Base-by-base conservation (phyloP, 2,797 vertebrate genomes). In the Diglossa cyanea region DNA sequence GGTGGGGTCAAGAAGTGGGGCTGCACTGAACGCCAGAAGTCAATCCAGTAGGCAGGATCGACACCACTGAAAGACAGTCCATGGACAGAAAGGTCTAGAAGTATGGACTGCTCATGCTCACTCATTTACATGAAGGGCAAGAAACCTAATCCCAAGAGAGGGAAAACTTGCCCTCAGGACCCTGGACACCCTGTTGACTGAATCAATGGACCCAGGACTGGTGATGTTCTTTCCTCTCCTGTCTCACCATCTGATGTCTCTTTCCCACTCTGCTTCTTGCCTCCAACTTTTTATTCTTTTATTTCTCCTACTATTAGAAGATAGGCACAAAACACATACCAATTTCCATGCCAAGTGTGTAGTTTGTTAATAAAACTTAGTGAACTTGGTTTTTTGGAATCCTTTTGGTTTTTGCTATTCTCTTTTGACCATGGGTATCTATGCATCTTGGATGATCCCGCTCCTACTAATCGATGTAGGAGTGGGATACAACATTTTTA, bases 21-120 rank as follows among this genome's bases (percentile, higher is more conserved):
- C 10, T 20, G 28, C 26, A n/a, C 4, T 11, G 13, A 39, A 5
- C 9, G 6, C 14, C 9, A 4, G n/a, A 40, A 48, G 3, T 40
- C 31, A 54, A 1, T 31, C 48, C 35, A 35, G 11, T 3, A 21
- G 5, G 61, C 7, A 6, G 21, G 8, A 48, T 23, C 0, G 0
- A 13, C 6, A 14, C 9, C 33, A 25, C 17, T 18, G 21, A 42
- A 30, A 31, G 31, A 35, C 25, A 50, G 11, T 5, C 12, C 31
- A 28, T 28, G 7, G 8, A 4, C 23, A 63, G n/a, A 55, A 37
- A 8, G 5, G 5, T 28, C 37, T 18, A 50, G 21, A 50, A 23
- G 21, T 63, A 55, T 7, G 17, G 28, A 50, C 23, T 57, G 28
- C 2, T 57, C 18, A 30, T n/a, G 23, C 2, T 78, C 15, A 28